Percentiles rank a stretch among this genome's conserved stretches.
Evolutionary conservation across 2,888 invertebrate genomes (phyloP).

Genomic region (Sarcophaga subvicina): DNA sequence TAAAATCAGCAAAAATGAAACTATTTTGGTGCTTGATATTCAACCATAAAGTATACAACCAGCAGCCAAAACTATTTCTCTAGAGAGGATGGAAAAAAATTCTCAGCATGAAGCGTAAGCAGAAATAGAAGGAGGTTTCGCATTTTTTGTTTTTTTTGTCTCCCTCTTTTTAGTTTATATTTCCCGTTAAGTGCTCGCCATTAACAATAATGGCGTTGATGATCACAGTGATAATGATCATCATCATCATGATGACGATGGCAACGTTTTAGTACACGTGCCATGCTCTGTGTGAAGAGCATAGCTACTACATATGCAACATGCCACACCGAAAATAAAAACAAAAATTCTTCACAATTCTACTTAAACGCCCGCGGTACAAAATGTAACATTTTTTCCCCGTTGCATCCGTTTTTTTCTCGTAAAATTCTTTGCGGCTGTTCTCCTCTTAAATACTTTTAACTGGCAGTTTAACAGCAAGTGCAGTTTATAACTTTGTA

Average conservation of each 20-base stretch:
- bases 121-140: background rate
- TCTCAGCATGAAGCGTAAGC: background rate
- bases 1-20: conserved; percentile 4
- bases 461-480: background rate
- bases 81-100: conserved; percentile 14
- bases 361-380: background rate
- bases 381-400: background rate
- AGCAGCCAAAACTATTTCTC: background rate
- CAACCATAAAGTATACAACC: background rate
- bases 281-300: background rate
- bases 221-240: background rate
- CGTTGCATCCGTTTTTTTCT: background rate
- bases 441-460: background rate
- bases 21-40: background rate
- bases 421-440: background rate
- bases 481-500: background rate
- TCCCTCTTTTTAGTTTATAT: background rate
- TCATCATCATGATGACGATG: background rate
- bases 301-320: background rate
- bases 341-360: background rate
- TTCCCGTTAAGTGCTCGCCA: background rate
- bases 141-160: background rate
- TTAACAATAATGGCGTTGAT: background rate
- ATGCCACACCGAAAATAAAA: background rate
- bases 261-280: background rate